Percentiles rank a stretch among this genome's conserved stretches.
phyloP scores from a whole-genome alignment of 2,113 vertebrate genomes.

The Mesoclemmys tuberculata region DNA sequence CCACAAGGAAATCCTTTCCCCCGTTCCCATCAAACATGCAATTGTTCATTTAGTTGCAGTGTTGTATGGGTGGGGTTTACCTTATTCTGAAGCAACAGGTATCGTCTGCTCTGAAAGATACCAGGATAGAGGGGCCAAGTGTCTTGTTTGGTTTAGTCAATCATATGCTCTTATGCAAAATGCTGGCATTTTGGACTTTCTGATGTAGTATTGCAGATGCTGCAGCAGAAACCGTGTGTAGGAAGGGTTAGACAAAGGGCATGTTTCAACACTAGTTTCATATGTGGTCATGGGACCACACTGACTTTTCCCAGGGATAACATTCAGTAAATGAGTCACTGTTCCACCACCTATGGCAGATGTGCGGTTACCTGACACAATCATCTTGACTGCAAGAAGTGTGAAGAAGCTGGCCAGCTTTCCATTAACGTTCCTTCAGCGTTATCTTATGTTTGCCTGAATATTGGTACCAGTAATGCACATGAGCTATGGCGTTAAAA shows the following conservation, averaged over 20 bases:
- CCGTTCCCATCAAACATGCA: not conserved
- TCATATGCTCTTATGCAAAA: not conserved
- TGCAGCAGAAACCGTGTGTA: not conserved
- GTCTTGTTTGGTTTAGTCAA: not conserved
- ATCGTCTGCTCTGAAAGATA: not conserved
- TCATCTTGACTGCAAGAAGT: not conserved
- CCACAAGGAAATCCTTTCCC: not conserved
- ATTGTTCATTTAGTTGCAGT: not conserved
- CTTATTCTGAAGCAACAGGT: not conserved
- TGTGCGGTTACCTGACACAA: not conserved
- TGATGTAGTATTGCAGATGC: fast-evolving
- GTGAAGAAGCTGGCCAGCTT: slow-evolving; percentile 18
- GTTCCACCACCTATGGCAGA: not conserved
- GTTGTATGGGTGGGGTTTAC: not conserved
- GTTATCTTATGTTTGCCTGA: slow-evolving; percentile 22
- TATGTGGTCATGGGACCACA: not conserved
- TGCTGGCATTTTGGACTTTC: not conserved
- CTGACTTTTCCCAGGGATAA: not conserved
- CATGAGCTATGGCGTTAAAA: not conserved
- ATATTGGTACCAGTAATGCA: slow-evolving; percentile 31
- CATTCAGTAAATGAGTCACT: slow-evolving; percentile 32
- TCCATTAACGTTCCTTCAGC: not conserved
- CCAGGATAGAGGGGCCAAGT: fast-evolving
- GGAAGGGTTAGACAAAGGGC: not conserved
- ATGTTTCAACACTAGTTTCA: not conserved